phyloP scores from a whole-genome alignment of 2,113 vertebrate species.

The Ibidorhyncha struthersii region DNA sequence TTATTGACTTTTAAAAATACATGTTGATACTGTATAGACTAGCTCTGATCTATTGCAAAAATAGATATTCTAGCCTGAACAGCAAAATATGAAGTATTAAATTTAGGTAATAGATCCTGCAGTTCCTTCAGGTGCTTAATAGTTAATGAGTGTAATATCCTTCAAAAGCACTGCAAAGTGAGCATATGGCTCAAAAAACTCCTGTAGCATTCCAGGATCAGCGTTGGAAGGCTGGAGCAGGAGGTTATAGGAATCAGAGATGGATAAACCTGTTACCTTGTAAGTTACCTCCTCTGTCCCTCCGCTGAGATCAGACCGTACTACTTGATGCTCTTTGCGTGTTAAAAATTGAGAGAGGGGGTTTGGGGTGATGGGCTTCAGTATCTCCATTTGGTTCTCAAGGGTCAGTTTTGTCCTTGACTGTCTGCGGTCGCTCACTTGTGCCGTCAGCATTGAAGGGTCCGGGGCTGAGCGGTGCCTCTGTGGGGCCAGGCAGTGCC shows the following conservation, averaged over 20 bases:
- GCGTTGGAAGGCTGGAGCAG: neutral
- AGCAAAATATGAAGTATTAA: constrained; percentile 52
- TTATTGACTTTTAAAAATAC: constrained; percentile 62
- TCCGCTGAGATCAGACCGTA: fast-evolving
- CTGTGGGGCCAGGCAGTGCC: neutral
- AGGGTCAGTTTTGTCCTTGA: neutral
- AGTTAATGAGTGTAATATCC: constrained; percentile 60
- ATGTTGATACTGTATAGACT: constrained; percentile 27
- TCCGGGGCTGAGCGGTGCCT: neutral
- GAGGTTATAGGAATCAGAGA: neutral
- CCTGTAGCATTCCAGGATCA: neutral
- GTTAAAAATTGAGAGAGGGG: neutral
- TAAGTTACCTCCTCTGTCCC: neutral
- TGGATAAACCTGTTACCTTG: neutral
- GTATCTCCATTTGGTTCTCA: neutral
- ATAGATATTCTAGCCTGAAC: neutral
- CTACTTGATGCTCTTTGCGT: neutral
- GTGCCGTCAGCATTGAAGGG: neutral
- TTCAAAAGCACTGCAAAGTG: constrained; percentile 1
- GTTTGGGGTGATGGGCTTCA: neutral
- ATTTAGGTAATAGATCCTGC: constrained; percentile 42
- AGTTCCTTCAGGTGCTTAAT: constrained; percentile 52
- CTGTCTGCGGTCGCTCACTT: neutral
- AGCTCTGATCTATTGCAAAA: constrained; percentile 35
- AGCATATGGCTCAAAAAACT: neutral